A percentile compares a stretch with the other conserved stretches of the same genome.
These are phyloP conservation scores for Sarcophaga carnaria DNA, from an alignment of 2,888 invertebrate genomes.

Conservation along the genomic window DNA sequence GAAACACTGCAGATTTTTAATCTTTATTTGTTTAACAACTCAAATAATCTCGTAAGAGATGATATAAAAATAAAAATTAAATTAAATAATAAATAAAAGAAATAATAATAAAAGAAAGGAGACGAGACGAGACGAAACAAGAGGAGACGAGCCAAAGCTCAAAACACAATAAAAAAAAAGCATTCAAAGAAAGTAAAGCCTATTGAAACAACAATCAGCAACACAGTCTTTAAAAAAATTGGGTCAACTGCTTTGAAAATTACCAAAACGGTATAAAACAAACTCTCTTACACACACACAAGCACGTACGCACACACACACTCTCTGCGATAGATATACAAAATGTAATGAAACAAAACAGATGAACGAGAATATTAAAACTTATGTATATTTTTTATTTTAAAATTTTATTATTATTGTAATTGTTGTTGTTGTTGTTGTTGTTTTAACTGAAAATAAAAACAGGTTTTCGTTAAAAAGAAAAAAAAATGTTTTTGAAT, in stretches of 20 bases:
- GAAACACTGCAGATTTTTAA: too few species aligned
- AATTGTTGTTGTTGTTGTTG: too few species aligned
- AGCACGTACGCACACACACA: too few species aligned
- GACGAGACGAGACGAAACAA: not conserved
- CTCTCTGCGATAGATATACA: not conserved
- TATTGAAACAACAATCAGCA: conserved; percentile 36
- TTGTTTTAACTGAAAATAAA: not conserved
- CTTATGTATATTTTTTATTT: too few species aligned
- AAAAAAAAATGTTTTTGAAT: not conserved
- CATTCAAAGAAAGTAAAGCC: conserved; percentile 58
- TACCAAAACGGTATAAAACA: not conserved
- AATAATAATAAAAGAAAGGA: not conserved
- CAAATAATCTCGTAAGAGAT: too few species aligned
- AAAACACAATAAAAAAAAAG: conserved; percentile 40
- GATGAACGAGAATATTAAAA: not conserved
- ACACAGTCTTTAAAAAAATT: conserved; percentile 31
- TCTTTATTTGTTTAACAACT: too few species aligned
- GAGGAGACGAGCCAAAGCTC: not conserved
- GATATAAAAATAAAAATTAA: too few species aligned
- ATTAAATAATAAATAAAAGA: too few species aligned
- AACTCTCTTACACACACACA: not conserved
- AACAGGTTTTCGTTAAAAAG: not conserved
- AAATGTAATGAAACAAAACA: not conserved
- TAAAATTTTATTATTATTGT: too few species aligned
- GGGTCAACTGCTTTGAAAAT: conserved; percentile 35